Percentiles rank a stretch among this genome's conserved stretches.
Conservation (phyloP, 1,140 invertebrate species). For the Hetaerina americana region DNA sequence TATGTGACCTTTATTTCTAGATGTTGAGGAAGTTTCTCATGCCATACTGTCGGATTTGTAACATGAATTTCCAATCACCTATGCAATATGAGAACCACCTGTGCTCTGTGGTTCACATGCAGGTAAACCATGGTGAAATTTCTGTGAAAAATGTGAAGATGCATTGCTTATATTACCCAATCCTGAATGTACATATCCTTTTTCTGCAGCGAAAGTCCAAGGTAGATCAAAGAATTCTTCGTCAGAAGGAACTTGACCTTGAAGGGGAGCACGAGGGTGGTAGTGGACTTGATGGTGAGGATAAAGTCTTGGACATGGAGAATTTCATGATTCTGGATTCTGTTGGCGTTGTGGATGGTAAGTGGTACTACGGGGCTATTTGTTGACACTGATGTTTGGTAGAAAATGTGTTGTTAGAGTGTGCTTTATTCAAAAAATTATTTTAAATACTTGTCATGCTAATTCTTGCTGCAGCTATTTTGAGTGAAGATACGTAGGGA, state of each 20-base stretch:
- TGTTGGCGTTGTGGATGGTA: slow-evolving; percentile 68
- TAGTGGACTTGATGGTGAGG: slow-evolving; percentile 48
- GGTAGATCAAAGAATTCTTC: slow-evolving; percentile 26
- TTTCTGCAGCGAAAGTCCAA: slow-evolving; percentile 41
- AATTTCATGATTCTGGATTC: slow-evolving; percentile 74
- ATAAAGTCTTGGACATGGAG: slow-evolving; percentile 61
- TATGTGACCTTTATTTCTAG: slow-evolving; percentile 23
- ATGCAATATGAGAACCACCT: slow-evolving; percentile 71
- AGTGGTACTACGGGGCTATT: too few relatives aligned
- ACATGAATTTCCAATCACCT: slow-evolving; percentile 57
- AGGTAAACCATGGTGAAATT: slow-evolving; percentile 33
- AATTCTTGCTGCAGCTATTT: too few relatives aligned
- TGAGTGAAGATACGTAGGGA: too few relatives aligned
- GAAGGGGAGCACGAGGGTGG: slow-evolving; percentile 25
- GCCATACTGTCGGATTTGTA: slow-evolving; percentile 58
- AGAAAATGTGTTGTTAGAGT: too few relatives aligned
- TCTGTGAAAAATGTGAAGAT: slow-evolving; percentile 7
- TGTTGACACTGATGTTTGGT: too few relatives aligned
- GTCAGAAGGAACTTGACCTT: slow-evolving; percentile 24
- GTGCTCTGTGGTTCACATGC: slow-evolving; percentile 62
- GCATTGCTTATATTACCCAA: slow-evolving; percentile 4
- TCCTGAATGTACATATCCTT: slow-evolving; percentile 3
- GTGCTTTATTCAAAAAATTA: too few relatives aligned
- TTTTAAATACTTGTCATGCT: too few relatives aligned
- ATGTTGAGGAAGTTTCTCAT: slow-evolving; percentile 70